phyloP scores from a whole-genome alignment of 2,888 invertebrate genomes.

The Luffia ferchaultella region DNA sequence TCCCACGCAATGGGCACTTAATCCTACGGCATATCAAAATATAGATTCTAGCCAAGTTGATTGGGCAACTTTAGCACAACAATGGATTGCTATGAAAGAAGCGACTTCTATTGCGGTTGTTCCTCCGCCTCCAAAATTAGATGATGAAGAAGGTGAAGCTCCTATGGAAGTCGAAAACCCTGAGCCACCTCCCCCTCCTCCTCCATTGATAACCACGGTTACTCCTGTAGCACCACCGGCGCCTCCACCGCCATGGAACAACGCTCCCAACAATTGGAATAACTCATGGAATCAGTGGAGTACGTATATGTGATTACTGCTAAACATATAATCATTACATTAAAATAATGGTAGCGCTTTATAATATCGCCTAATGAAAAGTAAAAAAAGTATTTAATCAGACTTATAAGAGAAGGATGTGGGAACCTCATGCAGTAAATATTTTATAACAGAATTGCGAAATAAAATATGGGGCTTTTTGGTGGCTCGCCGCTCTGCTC shows the following conservation, averaged over 20 bases:
- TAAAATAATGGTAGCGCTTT: too few relatives aligned
- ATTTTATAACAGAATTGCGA: too few relatives aligned
- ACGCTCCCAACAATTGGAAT: slow-evolving; percentile 44
- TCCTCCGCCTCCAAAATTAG: slow-evolving; percentile 57
- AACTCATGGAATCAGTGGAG: slow-evolving; percentile 57
- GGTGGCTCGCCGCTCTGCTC: too few relatives aligned
- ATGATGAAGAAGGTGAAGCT: slow-evolving; percentile 81
- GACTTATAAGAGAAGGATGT: too few relatives aligned
- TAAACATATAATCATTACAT: slow-evolving; percentile 14
- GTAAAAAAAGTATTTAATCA: too few relatives aligned
- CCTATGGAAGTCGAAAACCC: slow-evolving; percentile 87
- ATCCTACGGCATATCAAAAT: slow-evolving; percentile 83
- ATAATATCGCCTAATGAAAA: too few relatives aligned
- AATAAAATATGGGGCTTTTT: too few relatives aligned
- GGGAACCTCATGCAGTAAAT: too few relatives aligned
- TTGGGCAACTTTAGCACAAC: slow-evolving; percentile 96
- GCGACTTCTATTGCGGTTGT: slow-evolving; percentile 67
- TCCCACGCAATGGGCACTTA: slow-evolving; percentile 82
- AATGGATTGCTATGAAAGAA: slow-evolving; percentile 97
- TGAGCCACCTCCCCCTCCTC: slow-evolving; percentile 40
- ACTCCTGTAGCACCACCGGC: slow-evolving; percentile 15
- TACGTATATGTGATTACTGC: slow-evolving; percentile 20
- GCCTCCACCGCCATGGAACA: slow-evolving; percentile 28
- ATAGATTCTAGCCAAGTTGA: slow-evolving; percentile 88
- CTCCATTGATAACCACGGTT: slow-evolving; percentile 31